A percentile compares a stretch with the other conserved stretches of the same genome.
These are phyloP conservation scores for Acanthopagrus latus DNA, from an alignment of 2,797 vertebrate genomes.

Conservation along the genomic window DNA sequence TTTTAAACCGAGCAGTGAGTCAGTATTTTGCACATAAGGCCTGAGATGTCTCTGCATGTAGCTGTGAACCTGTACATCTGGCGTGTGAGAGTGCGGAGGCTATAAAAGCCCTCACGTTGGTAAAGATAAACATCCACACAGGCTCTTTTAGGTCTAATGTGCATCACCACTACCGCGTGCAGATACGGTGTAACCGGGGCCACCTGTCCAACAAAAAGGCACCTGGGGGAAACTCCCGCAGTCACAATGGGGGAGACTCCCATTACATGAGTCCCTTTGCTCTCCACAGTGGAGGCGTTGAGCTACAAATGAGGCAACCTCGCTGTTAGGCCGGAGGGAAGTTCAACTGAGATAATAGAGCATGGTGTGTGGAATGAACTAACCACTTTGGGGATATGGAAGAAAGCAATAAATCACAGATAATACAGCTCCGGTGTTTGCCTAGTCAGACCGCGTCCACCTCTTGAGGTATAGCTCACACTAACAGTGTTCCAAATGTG, in stretches of 20 bases:
- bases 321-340: slow-evolving; percentile 48
- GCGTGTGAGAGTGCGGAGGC: slow-evolving; percentile 16
- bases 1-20: slow-evolving; percentile 12
- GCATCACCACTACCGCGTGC: slow-evolving; percentile 65
- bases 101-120: slow-evolving; percentile 59
- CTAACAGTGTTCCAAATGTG: slow-evolving; percentile 56
- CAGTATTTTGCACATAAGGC: slow-evolving; percentile 23
- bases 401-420: slow-evolving; percentile 74
- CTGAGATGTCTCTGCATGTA: slow-evolving; percentile 4
- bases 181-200: slow-evolving; percentile 76
- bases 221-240: slow-evolving; percentile 58
- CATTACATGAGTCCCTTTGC: slow-evolving; percentile 50
- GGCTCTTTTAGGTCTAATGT: slow-evolving; percentile 67
- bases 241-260: slow-evolving; percentile 54
- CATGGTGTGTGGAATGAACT: slow-evolving; percentile 45
- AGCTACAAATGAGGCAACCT: slow-evolving; percentile 67
- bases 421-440: slow-evolving; percentile 69
- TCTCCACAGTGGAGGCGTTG: slow-evolving; percentile 61
- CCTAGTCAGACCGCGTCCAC: slow-evolving; percentile 62
- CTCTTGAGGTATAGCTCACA: slow-evolving; percentile 57
- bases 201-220: slow-evolving; percentile 77
- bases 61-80: slow-evolving; percentile 46
- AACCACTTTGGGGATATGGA: slow-evolving; percentile 66
- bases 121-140: slow-evolving; percentile 62
- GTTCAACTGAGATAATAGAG: slow-evolving; percentile 68